A percentile compares a stretch with the other conserved stretches of the same genome.
Conservation (phyloP, 2,888 invertebrate species). For the Gortyna flavago region DNA sequence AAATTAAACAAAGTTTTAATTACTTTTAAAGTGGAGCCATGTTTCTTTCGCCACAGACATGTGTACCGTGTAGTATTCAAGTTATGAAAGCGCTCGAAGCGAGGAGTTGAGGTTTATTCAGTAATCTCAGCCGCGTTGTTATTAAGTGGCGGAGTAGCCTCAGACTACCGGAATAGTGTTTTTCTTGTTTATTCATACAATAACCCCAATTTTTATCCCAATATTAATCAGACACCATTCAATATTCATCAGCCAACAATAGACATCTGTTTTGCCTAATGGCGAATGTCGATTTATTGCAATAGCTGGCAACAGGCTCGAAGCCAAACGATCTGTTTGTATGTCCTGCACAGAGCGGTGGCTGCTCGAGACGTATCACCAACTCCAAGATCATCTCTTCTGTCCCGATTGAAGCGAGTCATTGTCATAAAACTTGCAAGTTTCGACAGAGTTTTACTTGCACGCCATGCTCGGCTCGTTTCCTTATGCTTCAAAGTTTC, state of each 20-base stretch:
- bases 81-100: neutral
- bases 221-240: neutral
- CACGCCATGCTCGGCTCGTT: neutral
- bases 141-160: neutral
- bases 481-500: neutral
- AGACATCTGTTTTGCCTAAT: neutral
- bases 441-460: too few species aligned
- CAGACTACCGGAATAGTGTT: too few species aligned
- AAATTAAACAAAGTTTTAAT: constrained; percentile 27
- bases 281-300: neutral
- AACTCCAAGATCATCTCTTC: neutral
- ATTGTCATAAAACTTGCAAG: too few species aligned
- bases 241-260: neutral
- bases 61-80: constrained; percentile 5
- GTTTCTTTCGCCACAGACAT: constrained; percentile 1
- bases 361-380: neutral
- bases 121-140: too few species aligned
- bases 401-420: neutral
- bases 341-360: neutral
- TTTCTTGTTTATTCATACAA: neutral
- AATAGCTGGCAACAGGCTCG: neutral
- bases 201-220: neutral
- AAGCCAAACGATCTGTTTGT: neutral
- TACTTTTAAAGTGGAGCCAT: constrained; percentile 18
- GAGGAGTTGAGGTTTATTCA: neutral